phyloP scores from a whole-genome alignment of 1,140 invertebrate genomes.

The Aphelenchoides besseyi region DNA sequence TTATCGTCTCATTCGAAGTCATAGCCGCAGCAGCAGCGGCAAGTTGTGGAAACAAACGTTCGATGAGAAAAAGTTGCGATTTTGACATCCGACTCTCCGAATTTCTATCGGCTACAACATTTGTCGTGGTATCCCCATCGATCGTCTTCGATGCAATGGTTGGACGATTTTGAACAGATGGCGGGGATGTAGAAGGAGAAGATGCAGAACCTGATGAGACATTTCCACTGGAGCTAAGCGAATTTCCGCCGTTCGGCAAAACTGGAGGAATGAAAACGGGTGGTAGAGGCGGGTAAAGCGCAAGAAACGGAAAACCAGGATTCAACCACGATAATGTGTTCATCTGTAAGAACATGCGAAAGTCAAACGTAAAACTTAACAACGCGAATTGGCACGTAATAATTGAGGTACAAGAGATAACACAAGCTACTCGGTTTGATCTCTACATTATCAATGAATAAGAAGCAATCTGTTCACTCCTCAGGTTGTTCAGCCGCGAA shows the following conservation, averaged over 20 bases:
- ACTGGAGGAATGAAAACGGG: slow-evolving; percentile 24
- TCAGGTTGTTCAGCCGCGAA: too few species aligned
- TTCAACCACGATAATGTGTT: slow-evolving; percentile 12
- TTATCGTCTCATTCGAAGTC: neutral
- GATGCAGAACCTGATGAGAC: slow-evolving; percentile 20
- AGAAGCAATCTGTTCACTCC: too few species aligned
- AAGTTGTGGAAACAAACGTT: slow-evolving; percentile 24
- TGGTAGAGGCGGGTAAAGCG: slow-evolving; percentile 23
- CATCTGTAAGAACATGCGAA: slow-evolving; percentile 1
- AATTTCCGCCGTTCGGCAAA: neutral
- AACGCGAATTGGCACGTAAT: too few species aligned
- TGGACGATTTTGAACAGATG: neutral
- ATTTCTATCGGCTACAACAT: neutral
- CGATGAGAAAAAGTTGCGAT: slow-evolving; percentile 28
- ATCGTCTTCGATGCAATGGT: neutral
- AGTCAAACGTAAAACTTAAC: neutral
- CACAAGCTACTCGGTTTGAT: too few species aligned
- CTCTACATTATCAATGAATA: too few species aligned
- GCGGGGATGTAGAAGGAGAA: neutral
- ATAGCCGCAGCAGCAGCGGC: neutral
- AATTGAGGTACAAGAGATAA: too few species aligned
- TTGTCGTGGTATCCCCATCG: too few species aligned
- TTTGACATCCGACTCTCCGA: slow-evolving; percentile 7
- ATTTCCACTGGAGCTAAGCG: slow-evolving; percentile 7
- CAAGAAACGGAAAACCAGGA: slow-evolving; percentile 15